Conservation (phyloP, 2,797 vertebrate species). For the Uromys caudimaculatus region DNA sequence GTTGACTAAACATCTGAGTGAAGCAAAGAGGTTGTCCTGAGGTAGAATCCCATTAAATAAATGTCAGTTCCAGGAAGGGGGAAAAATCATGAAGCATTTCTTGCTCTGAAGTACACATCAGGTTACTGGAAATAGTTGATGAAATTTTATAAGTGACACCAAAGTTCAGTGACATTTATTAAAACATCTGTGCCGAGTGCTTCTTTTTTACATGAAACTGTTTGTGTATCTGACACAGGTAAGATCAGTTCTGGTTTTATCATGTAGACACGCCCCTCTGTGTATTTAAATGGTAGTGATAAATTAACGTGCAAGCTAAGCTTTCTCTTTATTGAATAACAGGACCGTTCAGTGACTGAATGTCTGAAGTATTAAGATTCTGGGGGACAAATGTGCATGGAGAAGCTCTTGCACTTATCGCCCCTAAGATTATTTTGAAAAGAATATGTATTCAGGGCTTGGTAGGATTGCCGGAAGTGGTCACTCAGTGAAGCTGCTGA, state of each 20-base stretch:
- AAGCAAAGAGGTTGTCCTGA: conserved; percentile 72
- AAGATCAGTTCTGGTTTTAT: conserved; percentile 13
- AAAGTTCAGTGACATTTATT: conserved; percentile 28
- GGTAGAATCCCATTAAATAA: conserved; percentile 75
- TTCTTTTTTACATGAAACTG: background rate
- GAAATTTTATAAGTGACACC: conserved; percentile 42
- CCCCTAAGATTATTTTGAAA: conserved; percentile 48
- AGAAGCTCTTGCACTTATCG: background rate
- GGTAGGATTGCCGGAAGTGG: background rate
- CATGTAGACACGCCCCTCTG: background rate
- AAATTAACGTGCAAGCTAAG: background rate
- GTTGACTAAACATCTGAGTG: conserved; percentile 77
- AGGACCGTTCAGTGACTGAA: background rate
- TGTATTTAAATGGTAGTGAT: background rate
- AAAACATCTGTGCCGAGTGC: conserved; percentile 31
- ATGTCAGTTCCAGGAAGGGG: conserved; percentile 70
- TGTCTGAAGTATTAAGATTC: conserved; percentile 42
- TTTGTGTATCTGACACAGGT: background rate
- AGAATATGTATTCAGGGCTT: conserved; percentile 12
- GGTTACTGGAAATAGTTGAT: conserved; percentile 48
- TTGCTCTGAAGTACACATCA: conserved; percentile 27
- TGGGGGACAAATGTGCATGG: background rate
- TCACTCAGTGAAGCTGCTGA: background rate
- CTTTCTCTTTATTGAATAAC: conserved; percentile 19
- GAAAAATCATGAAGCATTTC: conserved; percentile 44